These are phyloP conservation scores for Chrysomallon squamiferum DNA, from an alignment of 1,140 invertebrate species.

Conservation along the genomic window DNA sequence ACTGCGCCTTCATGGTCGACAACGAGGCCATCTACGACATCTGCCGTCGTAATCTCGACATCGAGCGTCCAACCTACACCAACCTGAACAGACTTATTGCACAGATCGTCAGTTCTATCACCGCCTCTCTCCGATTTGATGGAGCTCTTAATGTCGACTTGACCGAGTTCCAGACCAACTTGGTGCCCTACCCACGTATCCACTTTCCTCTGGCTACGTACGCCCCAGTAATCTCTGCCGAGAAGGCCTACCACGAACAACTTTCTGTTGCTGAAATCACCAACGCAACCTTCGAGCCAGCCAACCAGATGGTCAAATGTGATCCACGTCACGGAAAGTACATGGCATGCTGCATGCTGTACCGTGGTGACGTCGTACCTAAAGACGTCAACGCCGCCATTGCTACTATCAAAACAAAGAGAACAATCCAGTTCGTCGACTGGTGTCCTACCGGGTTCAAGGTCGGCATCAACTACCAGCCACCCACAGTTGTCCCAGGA, in stretches of 20 bases:
- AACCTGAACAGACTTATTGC: slow-evolving; percentile 80
- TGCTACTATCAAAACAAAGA: no score
- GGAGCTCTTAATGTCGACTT: slow-evolving; percentile 81
- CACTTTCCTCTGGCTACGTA: slow-evolving; percentile 47
- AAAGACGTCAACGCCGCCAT: no score
- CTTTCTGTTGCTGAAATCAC: slow-evolving; percentile 74
- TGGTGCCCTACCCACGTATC: slow-evolving; percentile 53
- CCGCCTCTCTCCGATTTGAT: slow-evolving; percentile 75
- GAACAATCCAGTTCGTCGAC: no score
- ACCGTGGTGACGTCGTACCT: no score
- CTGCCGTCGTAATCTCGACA: slow-evolving; percentile 75
- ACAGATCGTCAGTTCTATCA: slow-evolving; percentile 73
- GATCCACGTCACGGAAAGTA: slow-evolving; percentile 78
- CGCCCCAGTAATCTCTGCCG: slow-evolving; percentile 48
- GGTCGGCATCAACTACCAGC: no score
- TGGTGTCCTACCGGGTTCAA: no score
- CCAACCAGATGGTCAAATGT: slow-evolving; percentile 93
- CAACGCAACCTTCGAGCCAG: slow-evolving; percentile 79
- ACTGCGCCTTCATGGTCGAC: slow-evolving; percentile 82
- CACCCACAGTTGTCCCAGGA: no score
- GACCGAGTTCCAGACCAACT: slow-evolving; percentile 77
- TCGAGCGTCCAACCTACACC: slow-evolving; percentile 78
- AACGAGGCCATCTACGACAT: slow-evolving; percentile 92
- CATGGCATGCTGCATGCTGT: no score
- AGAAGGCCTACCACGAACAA: slow-evolving; percentile 58